Evolutionary conservation across 2,113 vertebrate species (phyloP), one percentile per base, ranked within the genome.

Genomic region (Corythornis cristatus): DNA sequence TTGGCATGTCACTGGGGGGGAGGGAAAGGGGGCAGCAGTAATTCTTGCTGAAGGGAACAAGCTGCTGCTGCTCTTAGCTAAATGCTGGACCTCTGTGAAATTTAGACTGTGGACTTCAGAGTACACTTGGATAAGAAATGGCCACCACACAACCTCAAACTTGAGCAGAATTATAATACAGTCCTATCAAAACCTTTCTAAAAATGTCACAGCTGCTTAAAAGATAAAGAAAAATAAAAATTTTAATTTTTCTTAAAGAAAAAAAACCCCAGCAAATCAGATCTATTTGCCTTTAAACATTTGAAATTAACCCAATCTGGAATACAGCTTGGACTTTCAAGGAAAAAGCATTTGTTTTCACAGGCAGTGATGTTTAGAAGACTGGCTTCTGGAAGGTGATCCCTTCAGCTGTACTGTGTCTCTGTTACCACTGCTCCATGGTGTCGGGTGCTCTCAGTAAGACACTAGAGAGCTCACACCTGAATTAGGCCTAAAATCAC

Each of bases 81-180:
- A 12, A 14, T 31, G 33, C 33, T 86, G 48, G 33, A 35, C 50
- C 45, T 58, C 57, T 6, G 5, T 4, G 26, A 61, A 31, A 37
- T 51, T 19, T 4, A 51, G 40, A 33, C 3, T 26, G 40, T 43
- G 35, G 18, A 35, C 86, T 76, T 61, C 28, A 23, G 42, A 77
- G 48, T 50, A 33, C 28, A 19, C 0, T 1, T 50, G 9, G 19
- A 21, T 60, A 37, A n/a, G 15, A 58, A 70, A 43, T 4, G 8
- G 26, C 71, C 86, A 51, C 53, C 40, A 29, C 22, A 20, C 53
- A 40, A 48, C 35, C 48, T 73, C 77, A 57, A 14, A 67, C 40
- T 56, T 37, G 14, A 86, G n/a, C 42, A 62, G 42, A 62, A 48
- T 54, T 79, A 15, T 18, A 21, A 42, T 7, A 64, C 4, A 28